A percentile compares a stretch with the other conserved stretches of the same genome.
phyloP scores from a whole-genome alignment of 2,888 invertebrate species.

The Trissolcus brochymenae region DNA sequence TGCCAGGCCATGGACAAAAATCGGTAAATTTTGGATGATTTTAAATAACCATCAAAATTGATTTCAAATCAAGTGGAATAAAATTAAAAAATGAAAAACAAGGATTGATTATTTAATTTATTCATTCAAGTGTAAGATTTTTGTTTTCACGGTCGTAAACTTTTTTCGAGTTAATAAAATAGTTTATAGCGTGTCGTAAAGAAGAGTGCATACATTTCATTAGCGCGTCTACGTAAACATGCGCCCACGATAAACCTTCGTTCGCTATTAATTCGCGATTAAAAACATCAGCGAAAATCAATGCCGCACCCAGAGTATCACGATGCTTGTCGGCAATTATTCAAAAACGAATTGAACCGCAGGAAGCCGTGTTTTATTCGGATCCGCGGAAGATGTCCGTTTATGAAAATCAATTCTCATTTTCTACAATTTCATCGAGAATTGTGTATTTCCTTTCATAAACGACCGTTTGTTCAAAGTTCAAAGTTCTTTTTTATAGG shows the following conservation, averaged over 20 bases:
- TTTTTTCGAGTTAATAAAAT: not conserved
- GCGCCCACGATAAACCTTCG: constrained; percentile 44
- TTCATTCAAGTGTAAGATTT: too few species aligned
- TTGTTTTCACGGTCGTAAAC: too few species aligned
- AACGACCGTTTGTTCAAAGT: not conserved
- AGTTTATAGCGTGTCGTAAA: not conserved
- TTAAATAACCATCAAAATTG: too few species aligned
- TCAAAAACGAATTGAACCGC: constrained; percentile 23
- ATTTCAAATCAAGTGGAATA: too few species aligned
- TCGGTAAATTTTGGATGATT: constrained; percentile 69
- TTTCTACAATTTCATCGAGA: too few species aligned
- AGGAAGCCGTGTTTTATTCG: constrained; percentile 23
- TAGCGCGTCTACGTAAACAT: constrained; percentile 23
- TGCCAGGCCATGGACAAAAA: constrained; percentile 72
- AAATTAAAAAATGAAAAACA: too few species aligned
- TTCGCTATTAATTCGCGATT: constrained; percentile 66
- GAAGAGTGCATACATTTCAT: constrained; percentile 18
- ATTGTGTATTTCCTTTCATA: too few species aligned
- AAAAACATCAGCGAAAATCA: constrained; percentile 63
- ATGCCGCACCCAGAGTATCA: constrained; percentile 64
- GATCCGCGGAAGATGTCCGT: too few species aligned
- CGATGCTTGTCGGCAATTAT: constrained; percentile 46
- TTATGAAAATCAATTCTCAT: too few species aligned
- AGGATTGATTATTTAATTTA: too few species aligned
- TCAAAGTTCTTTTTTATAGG: too few species aligned